Conservation (phyloP, 2,888 invertebrate genomes). For the Volucella inflata region DNA sequence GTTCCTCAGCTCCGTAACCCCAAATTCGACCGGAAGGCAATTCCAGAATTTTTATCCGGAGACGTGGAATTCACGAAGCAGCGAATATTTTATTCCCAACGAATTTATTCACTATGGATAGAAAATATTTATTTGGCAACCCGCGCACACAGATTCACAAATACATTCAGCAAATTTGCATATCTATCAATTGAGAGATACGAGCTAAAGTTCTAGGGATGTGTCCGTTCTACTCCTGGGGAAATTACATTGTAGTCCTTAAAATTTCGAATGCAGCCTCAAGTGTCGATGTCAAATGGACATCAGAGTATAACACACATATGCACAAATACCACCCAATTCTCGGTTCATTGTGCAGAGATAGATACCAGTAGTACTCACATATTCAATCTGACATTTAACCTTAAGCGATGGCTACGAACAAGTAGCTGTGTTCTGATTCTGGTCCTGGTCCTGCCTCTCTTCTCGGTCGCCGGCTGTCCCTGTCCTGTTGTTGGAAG, state of each 20-base stretch:
- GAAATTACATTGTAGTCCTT: slow-evolving; percentile 34
- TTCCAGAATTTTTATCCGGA: slow-evolving; percentile 43
- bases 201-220: slow-evolving; percentile 34
- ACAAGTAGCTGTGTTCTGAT: slow-evolving; percentile 4
- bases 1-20: slow-evolving; percentile 30
- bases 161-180: slow-evolving; percentile 56
- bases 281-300: slow-evolving; percentile 59
- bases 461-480: neutral
- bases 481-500: neutral
- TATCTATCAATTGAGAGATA: slow-evolving; percentile 44
- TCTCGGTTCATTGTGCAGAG: neutral
- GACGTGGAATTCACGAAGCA: neutral
- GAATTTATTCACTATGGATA: slow-evolving; percentile 20
- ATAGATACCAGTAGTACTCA: neutral
- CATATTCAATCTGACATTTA: slow-evolving; percentile 46
- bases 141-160: neutral
- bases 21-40: slow-evolving; percentile 48
- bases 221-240: slow-evolving; percentile 12
- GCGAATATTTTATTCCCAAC: slow-evolving; percentile 31
- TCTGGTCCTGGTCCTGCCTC: too few species aligned
- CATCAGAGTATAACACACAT: slow-evolving; percentile 25
- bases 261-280: slow-evolving; percentile 66
- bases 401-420: slow-evolving; percentile 32
- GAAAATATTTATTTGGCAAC: slow-evolving; percentile 41
- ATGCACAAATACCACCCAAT: neutral